Conservation (phyloP, 1,140 invertebrate species). For the Diorhabda sublineata region DNA sequence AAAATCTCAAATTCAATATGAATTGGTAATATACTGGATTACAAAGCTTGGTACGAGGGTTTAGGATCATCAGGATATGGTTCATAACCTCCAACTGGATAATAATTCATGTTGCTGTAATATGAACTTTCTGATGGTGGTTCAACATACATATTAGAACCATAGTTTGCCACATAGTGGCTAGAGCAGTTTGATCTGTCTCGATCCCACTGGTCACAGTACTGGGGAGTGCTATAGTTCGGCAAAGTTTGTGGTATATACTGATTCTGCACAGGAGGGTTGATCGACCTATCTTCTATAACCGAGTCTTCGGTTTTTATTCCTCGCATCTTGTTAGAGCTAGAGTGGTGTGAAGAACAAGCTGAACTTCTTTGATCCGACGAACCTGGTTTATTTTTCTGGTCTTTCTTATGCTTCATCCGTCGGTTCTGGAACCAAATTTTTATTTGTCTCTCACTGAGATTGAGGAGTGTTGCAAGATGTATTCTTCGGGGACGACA, state of each 20-base stretch:
- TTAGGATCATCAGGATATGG: neutral
- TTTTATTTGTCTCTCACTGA: constrained; percentile 84
- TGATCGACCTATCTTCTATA: neutral
- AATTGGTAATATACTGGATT: too few species aligned
- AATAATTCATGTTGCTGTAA: constrained; percentile 4
- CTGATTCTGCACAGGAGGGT: constrained; percentile 9
- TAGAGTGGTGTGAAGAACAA: neutral
- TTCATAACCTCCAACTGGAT: neutral
- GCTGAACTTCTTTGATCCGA: neutral
- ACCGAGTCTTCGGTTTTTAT: constrained; percentile 5
- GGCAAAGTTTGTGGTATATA: neutral
- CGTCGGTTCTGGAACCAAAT: constrained; percentile 77
- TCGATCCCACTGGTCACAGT: constrained; percentile 6
- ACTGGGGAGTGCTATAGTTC: constrained; percentile 1
- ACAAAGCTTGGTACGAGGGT: neutral
- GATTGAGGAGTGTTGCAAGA: constrained; percentile 65
- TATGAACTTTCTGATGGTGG: neutral
- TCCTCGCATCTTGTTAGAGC: neutral
- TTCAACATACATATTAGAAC: neutral
- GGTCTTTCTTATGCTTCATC: constrained; percentile 62
- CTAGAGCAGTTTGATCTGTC: neutral
- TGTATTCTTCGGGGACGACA: constrained; percentile 75
- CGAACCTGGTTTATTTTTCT: constrained; percentile 5
- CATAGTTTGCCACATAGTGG: neutral
- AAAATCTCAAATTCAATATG: too few species aligned